Base-by-base conservation (phyloP, 2,888 invertebrate genomes). In the Mongoloraphidia duomilia region DNA sequence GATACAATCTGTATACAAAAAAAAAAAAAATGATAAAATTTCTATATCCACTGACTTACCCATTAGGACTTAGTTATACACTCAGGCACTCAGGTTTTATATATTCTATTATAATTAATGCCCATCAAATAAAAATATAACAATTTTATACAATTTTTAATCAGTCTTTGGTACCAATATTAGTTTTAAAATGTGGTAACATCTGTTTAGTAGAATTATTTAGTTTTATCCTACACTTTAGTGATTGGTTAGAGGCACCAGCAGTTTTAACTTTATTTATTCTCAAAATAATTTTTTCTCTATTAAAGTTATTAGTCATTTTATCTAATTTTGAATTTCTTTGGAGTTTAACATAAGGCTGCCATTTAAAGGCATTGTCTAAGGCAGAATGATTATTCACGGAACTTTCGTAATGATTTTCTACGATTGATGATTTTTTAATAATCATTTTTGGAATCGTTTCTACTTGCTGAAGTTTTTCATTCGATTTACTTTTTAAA, bases 211-310 rank as follows among this genome's bases (percentile, higher is more conserved):
- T 37, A 8, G 17, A 13, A 46, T 48, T 48, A 35, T 48, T 34
- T 48, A 48, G 26, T 33, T 43, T 41, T 26, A 48, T 48, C 36
- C 34, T 48, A 48, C 48, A 48, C 33, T 48, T 48, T n/a, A 48
- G 38, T 12, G 48, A 48, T 14, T 17, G 17, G 11, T 12, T 12
- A 11, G 11, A 14, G 33, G 34, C 14, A 36, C 17, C 12, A 14
- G 9, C 35, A 13, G 40, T 40, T 41, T 47, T 40, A 37, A 48
- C 43, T 34, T 38, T 41, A 37, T 42, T 37, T n/a, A 48, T 43
- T 42, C 37, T 39, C 43, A 42, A 42, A 10, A 43, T 33, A 37
- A 37, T 48, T 34, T 37, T 35, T 42, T 42, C 41, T 12, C 12
- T 34, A n/a, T 37, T 11, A 37, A 43, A 37, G 36, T 43, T 36